These are phyloP conservation scores for Tenrec ecaudatus DNA, from an alignment of 2,113 vertebrate genomes.

Conservation along the genomic window DNA sequence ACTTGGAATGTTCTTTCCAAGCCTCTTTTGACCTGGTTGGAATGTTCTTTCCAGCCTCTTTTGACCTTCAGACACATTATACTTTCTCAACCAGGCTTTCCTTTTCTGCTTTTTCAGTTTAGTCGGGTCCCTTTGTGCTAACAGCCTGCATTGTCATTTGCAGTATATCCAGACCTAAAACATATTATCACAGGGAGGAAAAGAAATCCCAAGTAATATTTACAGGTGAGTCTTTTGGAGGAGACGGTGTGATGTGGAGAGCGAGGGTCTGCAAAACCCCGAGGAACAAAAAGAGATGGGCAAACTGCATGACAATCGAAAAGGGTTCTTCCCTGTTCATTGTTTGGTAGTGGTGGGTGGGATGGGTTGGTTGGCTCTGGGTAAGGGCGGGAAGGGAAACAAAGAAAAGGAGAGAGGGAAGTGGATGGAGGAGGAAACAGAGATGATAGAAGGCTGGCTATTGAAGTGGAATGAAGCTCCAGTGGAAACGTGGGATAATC, in stretches of 20 bases:
- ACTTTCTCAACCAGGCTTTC: not conserved
- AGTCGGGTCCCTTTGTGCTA: not conserved
- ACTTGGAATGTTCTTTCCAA: not conserved
- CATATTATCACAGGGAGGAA: not conserved
- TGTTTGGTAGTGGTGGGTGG: not conserved
- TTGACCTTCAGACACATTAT: not conserved
- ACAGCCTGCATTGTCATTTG: not conserved
- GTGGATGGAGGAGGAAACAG: not conserved
- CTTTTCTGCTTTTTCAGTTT: not conserved
- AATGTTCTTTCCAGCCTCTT: not conserved
- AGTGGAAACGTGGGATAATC: not conserved
- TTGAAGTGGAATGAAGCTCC: not conserved
- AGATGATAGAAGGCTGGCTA: not conserved
- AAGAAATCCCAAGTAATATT: not conserved
- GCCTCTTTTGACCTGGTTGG: not conserved
- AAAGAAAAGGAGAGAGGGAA: not conserved
- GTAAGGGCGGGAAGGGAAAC: not conserved
- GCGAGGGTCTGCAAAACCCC: not conserved
- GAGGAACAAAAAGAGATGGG: not conserved
- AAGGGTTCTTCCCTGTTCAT: not conserved
- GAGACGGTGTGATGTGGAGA: constrained; percentile 9
- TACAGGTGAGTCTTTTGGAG: not conserved
- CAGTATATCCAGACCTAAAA: not conserved
- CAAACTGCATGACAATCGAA: not conserved
- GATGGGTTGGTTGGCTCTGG: not conserved